Evolutionary conservation across 2,888 invertebrate genomes (phyloP).

Genomic region (Ornithoptera priamus): DNA sequence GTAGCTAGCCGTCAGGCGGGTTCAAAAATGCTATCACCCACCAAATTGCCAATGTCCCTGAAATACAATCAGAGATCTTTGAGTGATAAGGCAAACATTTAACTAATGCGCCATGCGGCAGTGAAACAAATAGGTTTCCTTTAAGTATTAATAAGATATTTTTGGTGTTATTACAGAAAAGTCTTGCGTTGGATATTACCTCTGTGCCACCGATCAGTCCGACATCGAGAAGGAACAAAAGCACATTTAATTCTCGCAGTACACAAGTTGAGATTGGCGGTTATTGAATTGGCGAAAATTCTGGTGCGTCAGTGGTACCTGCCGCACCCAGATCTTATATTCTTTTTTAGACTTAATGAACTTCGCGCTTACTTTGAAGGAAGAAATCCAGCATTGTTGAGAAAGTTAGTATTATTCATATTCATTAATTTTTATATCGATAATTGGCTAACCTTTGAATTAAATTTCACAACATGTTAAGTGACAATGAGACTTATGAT

Average conservation of each 20-base stretch:
- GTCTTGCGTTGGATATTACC: conserved; percentile 82
- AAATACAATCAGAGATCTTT: too few relatives aligned
- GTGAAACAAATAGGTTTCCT: background rate
- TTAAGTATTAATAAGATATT: background rate
- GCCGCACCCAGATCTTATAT: conserved; percentile 83
- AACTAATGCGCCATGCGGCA: too few relatives aligned
- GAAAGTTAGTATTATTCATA: conserved; percentile 80
- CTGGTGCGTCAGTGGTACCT: conserved; percentile 82
- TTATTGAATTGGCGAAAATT: conserved; percentile 76
- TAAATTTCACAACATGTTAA: too few relatives aligned
- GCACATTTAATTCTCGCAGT: conserved; percentile 74
- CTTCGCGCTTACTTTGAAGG: conserved; percentile 77
- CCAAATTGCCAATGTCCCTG: too few relatives aligned
- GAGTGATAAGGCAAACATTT: too few relatives aligned
- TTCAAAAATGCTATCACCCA: too few relatives aligned
- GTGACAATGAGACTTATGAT: too few relatives aligned
- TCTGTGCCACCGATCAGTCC: conserved; percentile 81
- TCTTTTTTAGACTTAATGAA: conserved; percentile 84
- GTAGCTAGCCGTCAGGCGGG: too few relatives aligned
- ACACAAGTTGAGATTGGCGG: conserved; percentile 82
- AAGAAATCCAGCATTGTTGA: conserved; percentile 78
- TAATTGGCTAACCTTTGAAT: too few relatives aligned
- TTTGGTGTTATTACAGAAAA: conserved; percentile 56
- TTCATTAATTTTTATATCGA: background rate
- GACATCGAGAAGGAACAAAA: conserved; percentile 84